Base-by-base conservation (phyloP, 2,113 vertebrate genomes). In the Nettapus auritus region DNA sequence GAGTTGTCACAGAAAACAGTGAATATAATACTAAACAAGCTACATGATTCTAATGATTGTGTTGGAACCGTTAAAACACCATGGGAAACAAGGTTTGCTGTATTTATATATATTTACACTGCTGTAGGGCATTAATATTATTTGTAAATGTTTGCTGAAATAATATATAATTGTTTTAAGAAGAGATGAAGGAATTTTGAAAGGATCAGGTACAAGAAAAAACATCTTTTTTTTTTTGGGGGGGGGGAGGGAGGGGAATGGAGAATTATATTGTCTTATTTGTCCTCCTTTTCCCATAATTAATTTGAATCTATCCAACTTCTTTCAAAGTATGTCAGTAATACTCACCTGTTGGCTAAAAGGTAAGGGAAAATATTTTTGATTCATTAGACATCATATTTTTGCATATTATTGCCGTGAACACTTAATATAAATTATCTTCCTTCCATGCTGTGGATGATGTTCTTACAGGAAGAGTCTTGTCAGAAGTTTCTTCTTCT, bases 351-450 rank as follows among this genome's bases (percentile, higher is more conserved):
- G 70, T 80, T 78, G 25, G 29, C 52, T 81, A 75, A 91, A 86
- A 90, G 19, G 44, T 78, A 52, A 74, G 21, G 92, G 23, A 11
- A 83, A 48, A 36, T 63, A 21, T 81, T 88, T 88, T 87, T 26
- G 56, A 26, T 82, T 92, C 63, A 89, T 40, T 16, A 69, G 56
- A 60, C 7, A 19, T 52, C 0, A 1, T 55, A 48, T 36, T 90
- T 93, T 78, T 92, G 36, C 69, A 91, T 84, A 50, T 91, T 70
- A 63, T 42, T 93, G 28, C 68, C 55, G 74, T 88, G 93, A 91
- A 68, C 57, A 56, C 56, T 88, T 76, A 67, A 86, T 75, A 81
- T n/a, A 89, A 89, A 87, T 87, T 92, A 16, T 14, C 9, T 82
- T 67, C 5, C 7, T 89, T 86, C 38, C 29, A 42, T 78, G 11